Conservation (phyloP, 2,888 invertebrate genomes). For the Eretmocerus hayati region DNA sequence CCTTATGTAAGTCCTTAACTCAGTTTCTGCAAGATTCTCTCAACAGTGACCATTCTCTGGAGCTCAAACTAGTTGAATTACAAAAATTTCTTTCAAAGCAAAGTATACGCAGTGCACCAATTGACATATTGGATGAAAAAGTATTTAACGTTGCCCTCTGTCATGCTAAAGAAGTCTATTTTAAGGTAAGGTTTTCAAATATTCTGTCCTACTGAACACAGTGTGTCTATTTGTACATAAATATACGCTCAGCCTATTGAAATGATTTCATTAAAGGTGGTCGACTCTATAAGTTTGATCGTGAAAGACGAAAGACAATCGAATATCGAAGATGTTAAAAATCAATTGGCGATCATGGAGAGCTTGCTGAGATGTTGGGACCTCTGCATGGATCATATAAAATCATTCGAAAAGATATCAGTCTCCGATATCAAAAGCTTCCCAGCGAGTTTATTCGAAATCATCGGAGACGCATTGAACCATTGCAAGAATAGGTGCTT, state of each 20-base stretch:
- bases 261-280: too few species aligned
- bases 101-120: constrained; percentile 13
- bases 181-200: constrained; percentile 30
- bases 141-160: constrained; percentile 26
- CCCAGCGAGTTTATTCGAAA: constrained; percentile 27
- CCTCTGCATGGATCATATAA: constrained; percentile 30
- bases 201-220: too few species aligned
- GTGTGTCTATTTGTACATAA: too few species aligned
- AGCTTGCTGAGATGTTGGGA: constrained; percentile 32
- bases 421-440: constrained; percentile 26
- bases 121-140: constrained; percentile 24
- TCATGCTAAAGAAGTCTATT: constrained; percentile 18
- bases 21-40: constrained; percentile 14
- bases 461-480: constrained; percentile 27
- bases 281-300: constrained; percentile 20
- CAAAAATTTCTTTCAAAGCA: constrained; percentile 14
- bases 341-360: constrained; percentile 3
- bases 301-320: constrained; percentile 7
- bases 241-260: too few species aligned
- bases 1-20: too few species aligned
- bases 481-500: constrained; percentile 37
- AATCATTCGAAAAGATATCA: constrained; percentile 25
- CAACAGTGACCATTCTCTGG: constrained; percentile 10
- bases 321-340: constrained; percentile 20
- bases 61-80: constrained; percentile 14